These are phyloP conservation scores for Threskiornis aethiopicus DNA, from an alignment of 2,797 vertebrate genomes.

Conservation along the genomic window DNA sequence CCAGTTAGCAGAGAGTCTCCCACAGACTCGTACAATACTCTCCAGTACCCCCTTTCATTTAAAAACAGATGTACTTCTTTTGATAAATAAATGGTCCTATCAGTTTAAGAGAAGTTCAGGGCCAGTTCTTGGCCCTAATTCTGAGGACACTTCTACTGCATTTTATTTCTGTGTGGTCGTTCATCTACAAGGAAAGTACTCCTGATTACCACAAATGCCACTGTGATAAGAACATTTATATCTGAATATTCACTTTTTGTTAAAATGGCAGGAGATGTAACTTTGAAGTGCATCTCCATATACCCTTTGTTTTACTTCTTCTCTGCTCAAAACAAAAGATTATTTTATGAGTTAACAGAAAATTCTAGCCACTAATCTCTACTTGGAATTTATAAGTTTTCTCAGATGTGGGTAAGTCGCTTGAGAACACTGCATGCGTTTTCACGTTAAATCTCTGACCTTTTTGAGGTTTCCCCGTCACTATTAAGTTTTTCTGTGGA, in stretches of 20 bases:
- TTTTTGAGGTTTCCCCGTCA: not conserved
- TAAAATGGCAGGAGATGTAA: not conserved
- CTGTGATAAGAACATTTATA: not conserved
- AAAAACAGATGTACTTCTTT: not conserved
- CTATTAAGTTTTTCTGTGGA: not conserved
- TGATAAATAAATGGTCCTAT: not conserved
- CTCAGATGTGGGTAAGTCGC: not conserved
- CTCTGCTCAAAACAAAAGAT: not conserved
- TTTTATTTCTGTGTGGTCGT: not conserved
- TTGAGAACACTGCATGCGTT: not conserved
- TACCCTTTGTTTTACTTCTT: not conserved
- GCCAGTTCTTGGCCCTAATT: not conserved
- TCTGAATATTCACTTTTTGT: not conserved
- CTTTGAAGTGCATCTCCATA: not conserved
- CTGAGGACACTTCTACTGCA: not conserved
- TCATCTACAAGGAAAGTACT: not conserved
- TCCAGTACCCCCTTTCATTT: not conserved
- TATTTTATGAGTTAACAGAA: not conserved
- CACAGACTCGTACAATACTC: not conserved
- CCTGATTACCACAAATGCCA: not conserved
- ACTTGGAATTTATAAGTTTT: not conserved
- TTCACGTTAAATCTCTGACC: not conserved
- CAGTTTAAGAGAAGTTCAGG: not conserved
- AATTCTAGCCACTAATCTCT: not conserved
- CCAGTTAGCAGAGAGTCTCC: not conserved